Conservation (phyloP, 2,113 vertebrate species). For the Lampris incognitus region DNA sequence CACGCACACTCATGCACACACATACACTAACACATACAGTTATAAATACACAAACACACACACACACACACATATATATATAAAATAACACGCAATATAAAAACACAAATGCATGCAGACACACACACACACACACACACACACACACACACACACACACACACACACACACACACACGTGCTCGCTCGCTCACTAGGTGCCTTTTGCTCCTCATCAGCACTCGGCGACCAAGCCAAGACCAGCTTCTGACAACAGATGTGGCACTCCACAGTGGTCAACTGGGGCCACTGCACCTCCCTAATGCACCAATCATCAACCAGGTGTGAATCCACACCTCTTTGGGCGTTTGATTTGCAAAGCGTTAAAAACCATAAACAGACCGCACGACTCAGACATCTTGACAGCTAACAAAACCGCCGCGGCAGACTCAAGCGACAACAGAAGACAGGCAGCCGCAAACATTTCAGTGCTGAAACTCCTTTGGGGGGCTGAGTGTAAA, state of each 20-base stretch:
- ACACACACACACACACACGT: not conserved
- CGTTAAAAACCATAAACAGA: slow-evolving; percentile 35
- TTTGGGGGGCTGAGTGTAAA: slow-evolving; percentile 36
- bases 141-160: not conserved
- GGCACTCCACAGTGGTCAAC: slow-evolving; percentile 44
- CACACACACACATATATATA: slow-evolving; percentile 4
- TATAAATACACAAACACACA: slow-evolving; percentile 17
- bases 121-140: not conserved
- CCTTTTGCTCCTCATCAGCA: slow-evolving; percentile 9
- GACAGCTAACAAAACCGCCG: slow-evolving; percentile 29
- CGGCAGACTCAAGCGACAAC: slow-evolving; percentile 31
- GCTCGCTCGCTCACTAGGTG: not conserved
- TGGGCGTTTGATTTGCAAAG: slow-evolving; percentile 38
- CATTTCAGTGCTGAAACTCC: slow-evolving; percentile 29
- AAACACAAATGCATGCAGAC: not conserved
- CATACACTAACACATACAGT: not conserved
- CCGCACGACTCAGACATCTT: slow-evolving; percentile 9
- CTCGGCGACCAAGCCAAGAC: not conserved
- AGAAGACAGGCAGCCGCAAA: slow-evolving; percentile 34
- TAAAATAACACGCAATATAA: not conserved
- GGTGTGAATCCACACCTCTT: slow-evolving; percentile 33
- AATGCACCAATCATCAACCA: slow-evolving; percentile 16
- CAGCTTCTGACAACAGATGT: slow-evolving; percentile 32
- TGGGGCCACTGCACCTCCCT: slow-evolving; percentile 38
- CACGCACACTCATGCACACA: slow-evolving; percentile 21